Evolutionary conservation across 2,113 vertebrate species (phyloP).

Genomic region (Pleuronectes platessa): DNA sequence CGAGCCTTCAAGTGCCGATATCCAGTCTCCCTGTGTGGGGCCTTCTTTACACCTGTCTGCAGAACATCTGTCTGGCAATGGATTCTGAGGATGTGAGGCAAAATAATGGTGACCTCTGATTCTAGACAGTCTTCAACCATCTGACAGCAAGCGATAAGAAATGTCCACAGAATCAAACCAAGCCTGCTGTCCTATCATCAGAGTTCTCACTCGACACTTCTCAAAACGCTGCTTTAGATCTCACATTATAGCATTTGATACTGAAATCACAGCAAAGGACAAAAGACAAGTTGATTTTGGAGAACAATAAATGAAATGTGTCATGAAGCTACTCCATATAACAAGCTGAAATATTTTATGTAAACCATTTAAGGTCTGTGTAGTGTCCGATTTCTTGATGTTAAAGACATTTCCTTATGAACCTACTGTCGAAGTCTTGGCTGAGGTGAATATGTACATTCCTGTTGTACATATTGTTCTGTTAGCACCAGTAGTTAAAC

Average conservation of each 20-base stretch:
- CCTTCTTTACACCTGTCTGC: slow-evolving; percentile 24
- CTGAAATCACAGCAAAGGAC: neutral
- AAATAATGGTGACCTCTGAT: slow-evolving; percentile 19
- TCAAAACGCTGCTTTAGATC: neutral
- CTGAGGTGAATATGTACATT: neutral
- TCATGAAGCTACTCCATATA: neutral
- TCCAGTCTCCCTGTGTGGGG: slow-evolving; percentile 9
- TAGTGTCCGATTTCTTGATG: no score
- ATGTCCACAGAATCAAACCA: neutral
- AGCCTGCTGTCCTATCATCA: neutral
- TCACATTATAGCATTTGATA: neutral
- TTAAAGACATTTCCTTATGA: no score
- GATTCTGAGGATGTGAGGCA: neutral
- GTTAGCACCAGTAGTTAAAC: neutral
- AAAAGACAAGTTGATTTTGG: neutral
- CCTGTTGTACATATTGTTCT: neutral
- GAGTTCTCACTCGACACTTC: neutral
- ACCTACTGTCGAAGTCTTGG: neutral
- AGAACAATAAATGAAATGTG: neutral
- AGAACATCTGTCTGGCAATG: slow-evolving; percentile 6
- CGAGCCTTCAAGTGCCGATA: slow-evolving; percentile 17
- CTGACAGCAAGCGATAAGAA: neutral
- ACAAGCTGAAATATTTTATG: neutral
- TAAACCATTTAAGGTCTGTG: no score
- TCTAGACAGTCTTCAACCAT: slow-evolving; percentile 10